Evolutionary conservation across 2,113 vertebrate species (phyloP), one percentile per base, ranked within the genome.

Genomic region (Elephas maximus): DNA sequence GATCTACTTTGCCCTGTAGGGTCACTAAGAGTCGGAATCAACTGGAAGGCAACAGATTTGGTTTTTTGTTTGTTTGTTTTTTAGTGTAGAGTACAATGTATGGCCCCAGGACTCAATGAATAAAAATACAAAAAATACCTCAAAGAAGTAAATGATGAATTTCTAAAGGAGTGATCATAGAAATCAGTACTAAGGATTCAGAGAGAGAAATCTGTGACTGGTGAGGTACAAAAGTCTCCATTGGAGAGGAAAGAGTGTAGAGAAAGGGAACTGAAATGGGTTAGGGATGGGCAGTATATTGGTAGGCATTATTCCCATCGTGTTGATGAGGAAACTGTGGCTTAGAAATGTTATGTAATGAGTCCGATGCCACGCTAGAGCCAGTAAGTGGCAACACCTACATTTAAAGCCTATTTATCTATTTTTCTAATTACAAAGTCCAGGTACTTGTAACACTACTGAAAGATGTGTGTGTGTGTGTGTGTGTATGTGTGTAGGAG

Each of bases 401-500:
- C 24, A 3, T 53, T 63, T 80, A 37, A 76, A 95, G 48, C 20
- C 20, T 26, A 12, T 37, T 80, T 41, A 12, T 77, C 84, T 88
- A 60, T 76, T 62, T 83, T 84, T 81, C 71, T 95, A 71, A 88
- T 76, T 90, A 69, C 26, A 83, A 78, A 85, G n/a, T 82, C 12
- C 6, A 67, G 57, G 14, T 28, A 82, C 41, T 84, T 90, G 71
- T 81, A 85, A 65, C 28, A 82, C 15, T 77, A 33, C 48, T 87
- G 45, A 80, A 77, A 81, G 26, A 1, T 5, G 26, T 45, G 30
- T 20, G 82, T 44, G 14, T 77, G 79, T 83, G 20, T 45, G 8
- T 18, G 28, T 14, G 4, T 44, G 23, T 20, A 74, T 4, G 30
- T 65, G 10, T 33, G 1, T 71, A 86, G 6, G 76, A 91, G 15